phyloP scores from a whole-genome alignment of 2,113 vertebrate species.

The Lipophrys pholis region DNA sequence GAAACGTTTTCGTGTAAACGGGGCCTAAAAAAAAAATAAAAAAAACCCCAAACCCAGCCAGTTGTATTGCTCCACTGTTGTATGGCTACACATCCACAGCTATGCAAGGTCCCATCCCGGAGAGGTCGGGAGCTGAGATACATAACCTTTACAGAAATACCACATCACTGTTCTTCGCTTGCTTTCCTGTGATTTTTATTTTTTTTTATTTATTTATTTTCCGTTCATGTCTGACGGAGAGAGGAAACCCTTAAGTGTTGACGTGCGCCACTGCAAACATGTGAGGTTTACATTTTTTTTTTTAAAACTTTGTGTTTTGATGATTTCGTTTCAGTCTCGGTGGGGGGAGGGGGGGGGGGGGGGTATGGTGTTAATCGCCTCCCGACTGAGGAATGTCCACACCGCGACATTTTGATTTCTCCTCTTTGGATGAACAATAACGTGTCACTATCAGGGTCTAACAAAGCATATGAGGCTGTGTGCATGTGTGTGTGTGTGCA shows the following conservation, averaged over 20 bases:
- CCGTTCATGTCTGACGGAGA: background rate
- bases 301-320: background rate
- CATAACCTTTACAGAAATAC: constrained; percentile 52
- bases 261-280: constrained; percentile 29
- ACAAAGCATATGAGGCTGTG: constrained; percentile 56
- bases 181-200: background rate
- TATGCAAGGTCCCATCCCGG: constrained; percentile 63
- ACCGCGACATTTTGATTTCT: constrained; percentile 28
- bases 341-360: background rate
- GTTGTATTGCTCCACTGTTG: constrained; percentile 22
- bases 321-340: constrained; percentile 26
- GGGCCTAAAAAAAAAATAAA: too few species aligned
- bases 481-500: background rate
- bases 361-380: constrained; percentile 34
- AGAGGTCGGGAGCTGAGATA: constrained; percentile 51
- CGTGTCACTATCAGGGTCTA: constrained; percentile 70
- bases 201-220: constrained; percentile 23
- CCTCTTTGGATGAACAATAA: constrained; percentile 43
- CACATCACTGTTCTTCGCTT: constrained; percentile 64
- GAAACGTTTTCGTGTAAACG: too few species aligned
- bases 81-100: constrained; percentile 66
- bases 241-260: constrained; percentile 11
- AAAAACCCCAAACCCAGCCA: too few species aligned
- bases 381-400: constrained; percentile 52
- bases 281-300: constrained; percentile 25